Base-by-base conservation (phyloP, 37 sponge, comb jelly and placozoan species). In the Agelas oroides region DNA sequence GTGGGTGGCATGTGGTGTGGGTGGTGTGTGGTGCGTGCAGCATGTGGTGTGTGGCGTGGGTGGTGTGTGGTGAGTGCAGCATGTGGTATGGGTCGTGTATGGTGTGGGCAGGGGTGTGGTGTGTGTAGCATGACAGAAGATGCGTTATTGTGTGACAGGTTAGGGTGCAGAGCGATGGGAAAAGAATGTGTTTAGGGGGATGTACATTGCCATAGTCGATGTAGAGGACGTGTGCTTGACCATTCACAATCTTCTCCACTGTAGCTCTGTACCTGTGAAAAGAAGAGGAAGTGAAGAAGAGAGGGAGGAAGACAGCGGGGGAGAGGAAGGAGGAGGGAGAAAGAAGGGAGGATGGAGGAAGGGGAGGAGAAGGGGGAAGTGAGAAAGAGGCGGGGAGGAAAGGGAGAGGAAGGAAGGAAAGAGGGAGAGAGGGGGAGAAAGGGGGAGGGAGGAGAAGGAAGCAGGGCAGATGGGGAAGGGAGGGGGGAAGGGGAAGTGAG, bases 161-260 rank as follows among this genome's bases (percentile, higher is more conserved):
- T 5, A 2, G 14, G n/a, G 23, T 14, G 36, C 5, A 19, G 32
- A n/a, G n/a, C n/a, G 40, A 17, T 18, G 17, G 73, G 17, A 41
- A 25, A 8, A 39, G 73, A 1, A 24, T 72, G 53, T 39, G 53
- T 72, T 24, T 72, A 24, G 17, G 53, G 17, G 55, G 23, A 80
- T 91, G 73, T 35, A 96, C 96, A 88, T 95, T 93, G 54, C 96
- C 98, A 84, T 57, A 95, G 78, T 97, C 98, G 27, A 91, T 82
- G 72, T 84, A 97, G 55, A 93, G 85, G 38, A 97, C 87, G 20
- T 95, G 87, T 0, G 89, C 70, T 60, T 93, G 78, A 15, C 46
- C 27, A 15, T 30, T 27, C 0, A 53, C 78, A 24, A 95, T 62
- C 55, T 77, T 93, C 75, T 93, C 94, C 15, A 95, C 84, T 30